Conservation (phyloP, 2,888 invertebrate species). For the Nephrotoma appendiculata region DNA sequence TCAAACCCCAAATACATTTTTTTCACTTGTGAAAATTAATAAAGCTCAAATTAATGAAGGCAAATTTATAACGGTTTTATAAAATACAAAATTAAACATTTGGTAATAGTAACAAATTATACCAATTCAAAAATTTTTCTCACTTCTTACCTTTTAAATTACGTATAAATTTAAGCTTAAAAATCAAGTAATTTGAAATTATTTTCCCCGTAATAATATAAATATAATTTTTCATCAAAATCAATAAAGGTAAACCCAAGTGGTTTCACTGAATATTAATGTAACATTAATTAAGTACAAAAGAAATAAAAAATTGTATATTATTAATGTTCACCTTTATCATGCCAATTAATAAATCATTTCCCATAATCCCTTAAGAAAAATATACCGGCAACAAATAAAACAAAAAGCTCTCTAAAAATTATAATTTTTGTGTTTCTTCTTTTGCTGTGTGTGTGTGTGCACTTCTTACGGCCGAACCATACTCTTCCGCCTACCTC, state of each 20-base stretch:
- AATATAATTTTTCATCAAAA: not conserved
- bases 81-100: no score
- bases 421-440: not conserved
- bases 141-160: not conserved
- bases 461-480: not conserved
- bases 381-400: not conserved
- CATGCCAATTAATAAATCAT: not conserved
- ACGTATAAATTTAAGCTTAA: not conserved
- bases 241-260: not conserved
- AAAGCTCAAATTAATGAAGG: no score
- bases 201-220: not conserved
- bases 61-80: no score
- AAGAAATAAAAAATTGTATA: not conserved
- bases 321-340: not conserved
- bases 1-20: no score
- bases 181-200: not conserved
- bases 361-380: not conserved
- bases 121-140: not conserved
- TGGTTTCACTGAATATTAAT: not conserved
- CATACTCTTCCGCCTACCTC: not conserved
- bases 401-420: not conserved
- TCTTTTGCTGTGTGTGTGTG: not conserved
- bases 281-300: not conserved
- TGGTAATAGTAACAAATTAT: not conserved
- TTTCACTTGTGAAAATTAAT: no score